These are phyloP conservation scores for Calidris pygmaea DNA, from an alignment of 2,113 vertebrate species.

Conservation along the genomic window DNA sequence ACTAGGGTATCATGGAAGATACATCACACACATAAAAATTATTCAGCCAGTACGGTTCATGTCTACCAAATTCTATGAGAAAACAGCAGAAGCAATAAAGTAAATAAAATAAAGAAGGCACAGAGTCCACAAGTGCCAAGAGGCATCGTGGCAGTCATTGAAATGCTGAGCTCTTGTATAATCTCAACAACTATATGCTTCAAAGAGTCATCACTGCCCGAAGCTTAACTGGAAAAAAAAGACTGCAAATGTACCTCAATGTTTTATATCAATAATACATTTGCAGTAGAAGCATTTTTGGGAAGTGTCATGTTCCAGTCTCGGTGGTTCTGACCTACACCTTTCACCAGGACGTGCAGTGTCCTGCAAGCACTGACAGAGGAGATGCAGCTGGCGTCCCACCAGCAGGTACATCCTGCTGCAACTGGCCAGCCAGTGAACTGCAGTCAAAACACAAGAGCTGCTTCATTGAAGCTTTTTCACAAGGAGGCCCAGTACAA, in stretches of 20 bases:
- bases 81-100: not conserved
- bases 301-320: not conserved
- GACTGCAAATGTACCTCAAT: fast-evolving
- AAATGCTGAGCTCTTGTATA: not conserved
- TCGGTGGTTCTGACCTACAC: not conserved
- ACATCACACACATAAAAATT: not conserved
- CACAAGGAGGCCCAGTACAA: not conserved
- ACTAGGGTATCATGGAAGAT: not conserved
- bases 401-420: not conserved
- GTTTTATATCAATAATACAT: not conserved
- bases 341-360: not conserved
- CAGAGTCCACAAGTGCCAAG: not conserved
- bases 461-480: not conserved
- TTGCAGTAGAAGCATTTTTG: not conserved
- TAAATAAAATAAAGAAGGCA: not conserved
- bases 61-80: not conserved
- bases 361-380: not conserved
- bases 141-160: not conserved
- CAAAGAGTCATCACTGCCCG: not conserved
- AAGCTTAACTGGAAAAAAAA: not conserved
- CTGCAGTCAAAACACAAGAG: fast-evolving
- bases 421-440: fast-evolving
- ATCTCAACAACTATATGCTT: not conserved
- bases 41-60: not conserved
- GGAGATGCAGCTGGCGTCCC: not conserved